Conservation (phyloP, 2,113 vertebrate species). For the Montifringilla adamsi region DNA sequence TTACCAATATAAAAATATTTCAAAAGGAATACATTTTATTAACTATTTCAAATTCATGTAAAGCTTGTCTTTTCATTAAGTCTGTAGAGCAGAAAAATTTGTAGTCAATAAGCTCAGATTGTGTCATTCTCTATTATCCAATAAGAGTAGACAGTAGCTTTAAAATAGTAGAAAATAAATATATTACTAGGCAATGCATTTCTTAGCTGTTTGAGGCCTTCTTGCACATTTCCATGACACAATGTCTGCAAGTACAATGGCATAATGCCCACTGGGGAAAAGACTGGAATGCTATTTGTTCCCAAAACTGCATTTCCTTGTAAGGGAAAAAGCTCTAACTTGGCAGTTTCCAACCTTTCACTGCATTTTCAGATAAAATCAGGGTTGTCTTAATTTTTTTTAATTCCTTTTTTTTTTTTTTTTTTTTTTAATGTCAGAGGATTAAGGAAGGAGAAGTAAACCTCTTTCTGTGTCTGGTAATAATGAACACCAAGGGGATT, state of each 20-base stretch:
- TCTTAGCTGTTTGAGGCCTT: slow-evolving; percentile 33
- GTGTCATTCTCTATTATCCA: background rate
- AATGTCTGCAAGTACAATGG: slow-evolving; percentile 53
- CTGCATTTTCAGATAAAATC: slow-evolving; percentile 28
- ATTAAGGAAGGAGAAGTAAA: background rate
- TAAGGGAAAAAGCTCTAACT: slow-evolving; percentile 41
- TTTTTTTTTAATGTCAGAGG: background rate
- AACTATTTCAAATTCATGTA: background rate
- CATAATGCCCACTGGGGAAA: slow-evolving; percentile 58
- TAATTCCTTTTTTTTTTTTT: background rate
- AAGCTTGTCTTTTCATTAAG: background rate
- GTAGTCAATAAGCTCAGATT: background rate
- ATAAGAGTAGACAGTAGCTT: background rate
- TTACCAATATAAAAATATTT: background rate
- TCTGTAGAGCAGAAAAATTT: background rate
- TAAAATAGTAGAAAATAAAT: background rate
- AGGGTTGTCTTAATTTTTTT: background rate
- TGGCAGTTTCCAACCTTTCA: slow-evolving; percentile 28
- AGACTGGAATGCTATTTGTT: slow-evolving; percentile 59
- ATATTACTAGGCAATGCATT: background rate
- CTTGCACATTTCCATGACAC: slow-evolving; percentile 55
- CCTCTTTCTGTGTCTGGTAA: background rate
- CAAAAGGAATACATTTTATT: background rate
- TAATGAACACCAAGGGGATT: background rate
- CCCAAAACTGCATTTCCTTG: slow-evolving; percentile 45